Conservation (phyloP, 2,797 vertebrate genomes). For the Delichon dasypus region DNA sequence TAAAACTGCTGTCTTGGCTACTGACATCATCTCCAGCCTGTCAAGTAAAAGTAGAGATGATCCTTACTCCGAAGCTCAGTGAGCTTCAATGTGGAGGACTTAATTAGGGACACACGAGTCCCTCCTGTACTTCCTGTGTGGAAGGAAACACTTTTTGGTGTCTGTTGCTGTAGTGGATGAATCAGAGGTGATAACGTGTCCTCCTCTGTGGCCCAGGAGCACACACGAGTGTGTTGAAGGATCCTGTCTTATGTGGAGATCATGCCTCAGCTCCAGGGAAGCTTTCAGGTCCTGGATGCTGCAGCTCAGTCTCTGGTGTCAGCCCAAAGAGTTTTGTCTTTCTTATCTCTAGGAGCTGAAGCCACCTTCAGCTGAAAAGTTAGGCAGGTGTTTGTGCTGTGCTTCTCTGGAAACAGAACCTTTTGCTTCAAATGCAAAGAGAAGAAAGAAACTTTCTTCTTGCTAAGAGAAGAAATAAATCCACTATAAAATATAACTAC, state of each 20-base stretch:
- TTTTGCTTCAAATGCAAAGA: not conserved
- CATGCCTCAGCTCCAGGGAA: not conserved
- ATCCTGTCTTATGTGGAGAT: not conserved
- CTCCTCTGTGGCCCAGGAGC: not conserved
- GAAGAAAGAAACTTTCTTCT: not conserved
- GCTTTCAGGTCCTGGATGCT: not conserved
- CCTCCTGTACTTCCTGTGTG: not conserved
- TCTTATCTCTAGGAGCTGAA: not conserved
- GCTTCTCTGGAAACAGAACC: not conserved
- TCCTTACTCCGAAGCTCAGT: not conserved
- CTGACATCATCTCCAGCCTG: not conserved
- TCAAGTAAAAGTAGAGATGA: not conserved
- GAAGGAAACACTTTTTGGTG: not conserved
- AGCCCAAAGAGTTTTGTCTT: not conserved
- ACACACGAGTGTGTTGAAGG: not conserved
- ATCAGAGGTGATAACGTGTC: not conserved
- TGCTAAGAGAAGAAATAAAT: not conserved
- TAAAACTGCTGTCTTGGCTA: not conserved
- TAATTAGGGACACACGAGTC: accelerated
- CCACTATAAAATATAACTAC: not conserved
- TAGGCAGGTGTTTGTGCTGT: not conserved
- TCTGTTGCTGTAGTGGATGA: not conserved
- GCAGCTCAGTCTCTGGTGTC: not conserved
- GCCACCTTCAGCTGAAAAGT: not conserved
- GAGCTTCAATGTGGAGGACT: not conserved